These are phyloP conservation scores for Scyliorhinus canicula DNA, from an alignment of 2,797 vertebrate species.

Conservation along the genomic window DNA sequence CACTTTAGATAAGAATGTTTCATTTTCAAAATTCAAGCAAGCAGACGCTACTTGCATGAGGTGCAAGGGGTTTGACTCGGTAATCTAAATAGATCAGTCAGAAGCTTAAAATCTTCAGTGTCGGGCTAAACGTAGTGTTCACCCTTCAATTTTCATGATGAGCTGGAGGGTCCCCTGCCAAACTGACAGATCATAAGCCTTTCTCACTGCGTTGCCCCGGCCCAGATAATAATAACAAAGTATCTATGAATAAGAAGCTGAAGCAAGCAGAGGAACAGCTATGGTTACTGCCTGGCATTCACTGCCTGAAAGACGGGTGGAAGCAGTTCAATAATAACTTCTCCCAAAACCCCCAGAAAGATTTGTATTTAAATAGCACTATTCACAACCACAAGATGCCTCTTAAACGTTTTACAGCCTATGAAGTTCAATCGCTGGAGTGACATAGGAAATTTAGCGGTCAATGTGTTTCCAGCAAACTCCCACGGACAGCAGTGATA, in stretches of 20 bases:
- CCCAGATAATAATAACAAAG: neutral
- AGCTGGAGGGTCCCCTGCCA: neutral
- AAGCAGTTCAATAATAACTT: neutral
- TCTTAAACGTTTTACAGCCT: no score
- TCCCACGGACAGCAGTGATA: no score
- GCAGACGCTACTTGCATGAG: neutral
- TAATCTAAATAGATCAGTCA: neutral
- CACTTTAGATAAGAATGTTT: neutral
- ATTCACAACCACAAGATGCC: no score
- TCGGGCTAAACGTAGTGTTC: neutral
- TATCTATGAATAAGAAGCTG: neutral
- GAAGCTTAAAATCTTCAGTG: neutral
- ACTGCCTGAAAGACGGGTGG: neutral
- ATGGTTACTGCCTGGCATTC: neutral
- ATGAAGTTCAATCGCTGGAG: no score
- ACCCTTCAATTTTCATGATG: neutral
- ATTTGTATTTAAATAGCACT: no score
- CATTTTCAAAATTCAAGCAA: neutral
- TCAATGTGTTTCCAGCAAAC: no score
- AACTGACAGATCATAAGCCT: neutral
- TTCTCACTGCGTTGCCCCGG: neutral
- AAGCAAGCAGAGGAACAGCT: neutral
- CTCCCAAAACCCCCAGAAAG: no score
- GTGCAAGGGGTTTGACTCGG: neutral
- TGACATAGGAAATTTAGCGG: no score